Conservation (phyloP, 2,113 vertebrate species). For the Haliaeetus leucogaster region DNA sequence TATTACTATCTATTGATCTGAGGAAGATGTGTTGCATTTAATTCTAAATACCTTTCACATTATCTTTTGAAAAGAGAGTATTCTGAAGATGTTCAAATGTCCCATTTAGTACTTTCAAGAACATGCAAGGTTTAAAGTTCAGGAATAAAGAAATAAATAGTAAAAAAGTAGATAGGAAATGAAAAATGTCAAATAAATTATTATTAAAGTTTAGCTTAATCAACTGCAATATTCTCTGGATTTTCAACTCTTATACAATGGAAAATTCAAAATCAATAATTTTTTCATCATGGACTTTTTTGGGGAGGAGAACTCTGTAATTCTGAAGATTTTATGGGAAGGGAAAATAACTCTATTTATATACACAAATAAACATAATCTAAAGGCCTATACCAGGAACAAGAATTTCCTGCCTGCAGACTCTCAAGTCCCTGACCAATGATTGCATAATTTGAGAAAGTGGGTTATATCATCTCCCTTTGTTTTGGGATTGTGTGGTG, state of each 20-base stretch:
- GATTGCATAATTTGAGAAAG: not conserved
- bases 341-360: not conserved
- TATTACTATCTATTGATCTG: not conserved
- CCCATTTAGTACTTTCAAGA: not conserved
- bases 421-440: not conserved
- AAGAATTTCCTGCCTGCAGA: not conserved
- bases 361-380: not conserved
- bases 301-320: rapidly evolving
- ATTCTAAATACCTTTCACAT: not conserved
- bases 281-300: not conserved
- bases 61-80: not conserved
- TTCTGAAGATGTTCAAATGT: not conserved
- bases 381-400: not conserved
- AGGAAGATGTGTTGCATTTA: not conserved
- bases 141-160: not conserved
- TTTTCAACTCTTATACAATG: not conserved
- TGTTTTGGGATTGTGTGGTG: too few relatives aligned
- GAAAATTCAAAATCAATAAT: not conserved
- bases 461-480: not conserved
- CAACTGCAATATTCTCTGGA: not conserved
- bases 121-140: not conserved
- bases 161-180: not conserved
- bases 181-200: not conserved
- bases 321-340: not conserved
- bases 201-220: not conserved